Evolutionary conservation across 2,888 invertebrate species (phyloP).

Genomic region (Philereme transversata): DNA sequence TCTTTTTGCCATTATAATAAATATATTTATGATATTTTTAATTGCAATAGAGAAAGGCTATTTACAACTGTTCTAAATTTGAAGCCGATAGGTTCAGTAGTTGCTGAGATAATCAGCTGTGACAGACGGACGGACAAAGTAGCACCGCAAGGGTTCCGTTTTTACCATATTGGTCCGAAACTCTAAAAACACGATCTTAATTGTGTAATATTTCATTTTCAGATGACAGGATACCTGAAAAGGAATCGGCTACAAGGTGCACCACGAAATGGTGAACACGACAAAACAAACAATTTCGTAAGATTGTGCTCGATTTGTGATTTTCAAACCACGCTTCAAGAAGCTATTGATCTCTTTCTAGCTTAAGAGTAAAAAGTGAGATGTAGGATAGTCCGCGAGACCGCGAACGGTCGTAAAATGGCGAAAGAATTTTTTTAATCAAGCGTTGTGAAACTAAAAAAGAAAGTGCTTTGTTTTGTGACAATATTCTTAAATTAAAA

Average conservation of each 20-base stretch:
- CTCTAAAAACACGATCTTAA: no score
- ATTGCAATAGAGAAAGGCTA: no score
- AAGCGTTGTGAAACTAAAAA: slow-evolving; percentile 75
- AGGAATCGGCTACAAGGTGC: slow-evolving; percentile 71
- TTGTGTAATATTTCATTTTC: slow-evolving; percentile 48
- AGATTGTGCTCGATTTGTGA: slow-evolving; percentile 66
- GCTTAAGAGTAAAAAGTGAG: slow-evolving; percentile 51
- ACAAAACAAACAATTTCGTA: slow-evolving; percentile 51
- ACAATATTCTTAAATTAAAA: slow-evolving; percentile 52
- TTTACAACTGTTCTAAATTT: no score
- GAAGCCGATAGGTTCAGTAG: no score
- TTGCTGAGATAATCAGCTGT: no score
- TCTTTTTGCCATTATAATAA: no score
- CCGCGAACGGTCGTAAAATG: slow-evolving; percentile 53
- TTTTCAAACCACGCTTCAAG: slow-evolving; percentile 55
- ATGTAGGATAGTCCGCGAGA: slow-evolving; percentile 44
- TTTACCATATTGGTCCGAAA: no score
- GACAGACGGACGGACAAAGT: no score
- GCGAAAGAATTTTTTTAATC: slow-evolving; percentile 74
- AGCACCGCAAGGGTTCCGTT: no score
- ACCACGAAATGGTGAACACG: slow-evolving; percentile 67
- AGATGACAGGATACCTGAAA: slow-evolving; percentile 81
- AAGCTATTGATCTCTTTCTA: slow-evolving; percentile 51
- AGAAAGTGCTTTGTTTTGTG: slow-evolving; percentile 61
- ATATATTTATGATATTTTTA: no score